Conservation (phyloP, 2,797 vertebrate species). For the Pelobates cultripes region DNA sequence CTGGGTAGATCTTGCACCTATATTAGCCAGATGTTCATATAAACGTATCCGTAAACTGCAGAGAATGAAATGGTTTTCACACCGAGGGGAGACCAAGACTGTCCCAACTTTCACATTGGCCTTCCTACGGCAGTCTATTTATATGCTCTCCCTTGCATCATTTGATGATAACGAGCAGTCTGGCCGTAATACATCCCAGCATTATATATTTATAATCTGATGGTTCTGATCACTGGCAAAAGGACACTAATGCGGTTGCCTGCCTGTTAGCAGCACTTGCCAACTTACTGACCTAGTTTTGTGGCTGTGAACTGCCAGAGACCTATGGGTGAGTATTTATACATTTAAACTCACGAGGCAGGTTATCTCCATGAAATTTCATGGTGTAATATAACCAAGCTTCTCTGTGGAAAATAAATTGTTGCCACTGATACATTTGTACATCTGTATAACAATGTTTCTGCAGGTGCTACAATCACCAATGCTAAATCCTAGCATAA, state of each 20-base stretch:
- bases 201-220: conserved; percentile 55
- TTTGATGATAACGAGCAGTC: conserved; percentile 36
- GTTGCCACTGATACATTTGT: too few relatives aligned
- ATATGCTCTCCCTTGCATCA: conserved; percentile 33
- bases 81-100: background rate
- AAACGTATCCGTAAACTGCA: background rate
- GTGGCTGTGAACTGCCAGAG: conserved; percentile 35
- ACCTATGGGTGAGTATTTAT: conserved; percentile 3
- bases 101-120: conserved; percentile 6
- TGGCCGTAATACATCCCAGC: conserved; percentile 34
- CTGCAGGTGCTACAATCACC: too few relatives aligned
- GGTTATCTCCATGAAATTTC: background rate
- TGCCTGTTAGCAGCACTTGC: conserved; percentile 25
- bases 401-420: background rate
- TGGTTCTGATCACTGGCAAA: conserved; percentile 36
- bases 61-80: background rate
- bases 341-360: background rate
- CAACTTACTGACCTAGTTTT: conserved; percentile 48
- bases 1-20: background rate
- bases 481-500: too few relatives aligned
- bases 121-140: conserved; percentile 19
- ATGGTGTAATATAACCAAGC: background rate
- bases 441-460: too few relatives aligned
- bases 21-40: background rate
- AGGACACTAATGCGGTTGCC: conserved; percentile 25